These are phyloP conservation scores for Struthio camelus DNA, from an alignment of 2,113 vertebrate species.

Conservation along the genomic window DNA sequence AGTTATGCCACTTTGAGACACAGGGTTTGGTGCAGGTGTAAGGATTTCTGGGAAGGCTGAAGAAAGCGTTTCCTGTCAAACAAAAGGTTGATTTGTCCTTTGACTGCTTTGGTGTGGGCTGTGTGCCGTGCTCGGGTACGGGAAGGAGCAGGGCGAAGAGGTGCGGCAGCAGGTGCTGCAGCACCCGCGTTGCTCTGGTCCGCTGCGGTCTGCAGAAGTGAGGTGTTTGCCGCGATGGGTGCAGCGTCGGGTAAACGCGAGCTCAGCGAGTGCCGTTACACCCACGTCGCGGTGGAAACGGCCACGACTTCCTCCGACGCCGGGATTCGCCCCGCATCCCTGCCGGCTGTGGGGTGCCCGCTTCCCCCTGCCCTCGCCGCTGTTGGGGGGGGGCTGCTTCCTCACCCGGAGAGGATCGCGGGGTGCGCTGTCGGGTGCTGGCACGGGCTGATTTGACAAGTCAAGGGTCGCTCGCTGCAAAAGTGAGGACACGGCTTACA, in stretches of 20 bases:
- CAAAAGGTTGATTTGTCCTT: neutral
- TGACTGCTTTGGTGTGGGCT: neutral
- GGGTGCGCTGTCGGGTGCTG: conserved; percentile 69
- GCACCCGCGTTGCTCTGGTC: fast-evolving
- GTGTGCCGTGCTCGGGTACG: too few relatives aligned
- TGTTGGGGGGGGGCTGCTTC: neutral
- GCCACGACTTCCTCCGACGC: neutral
- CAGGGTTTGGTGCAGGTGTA: too few relatives aligned
- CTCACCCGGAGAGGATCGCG: conserved; percentile 49
- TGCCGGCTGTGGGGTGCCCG: neutral
- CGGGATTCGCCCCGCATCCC: neutral
- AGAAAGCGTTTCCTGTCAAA: neutral
- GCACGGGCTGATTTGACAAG: conserved; percentile 77
- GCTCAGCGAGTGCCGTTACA: neutral
- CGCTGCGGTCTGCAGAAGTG: fast-evolving
- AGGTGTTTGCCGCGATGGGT: neutral
- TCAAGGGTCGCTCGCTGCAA: conserved; percentile 87
- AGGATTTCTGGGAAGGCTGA: neutral
- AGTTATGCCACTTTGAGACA: fast-evolving
- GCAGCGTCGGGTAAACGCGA: neutral
- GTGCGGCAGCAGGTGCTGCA: fast-evolving
- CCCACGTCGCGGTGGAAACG: neutral
- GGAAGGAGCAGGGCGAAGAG: fast-evolving
- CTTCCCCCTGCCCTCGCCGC: neutral
- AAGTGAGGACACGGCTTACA: conserved; percentile 84